phyloP scores from a whole-genome alignment of 2,888 invertebrate genomes.

The Dermolepida albohirtum region DNA sequence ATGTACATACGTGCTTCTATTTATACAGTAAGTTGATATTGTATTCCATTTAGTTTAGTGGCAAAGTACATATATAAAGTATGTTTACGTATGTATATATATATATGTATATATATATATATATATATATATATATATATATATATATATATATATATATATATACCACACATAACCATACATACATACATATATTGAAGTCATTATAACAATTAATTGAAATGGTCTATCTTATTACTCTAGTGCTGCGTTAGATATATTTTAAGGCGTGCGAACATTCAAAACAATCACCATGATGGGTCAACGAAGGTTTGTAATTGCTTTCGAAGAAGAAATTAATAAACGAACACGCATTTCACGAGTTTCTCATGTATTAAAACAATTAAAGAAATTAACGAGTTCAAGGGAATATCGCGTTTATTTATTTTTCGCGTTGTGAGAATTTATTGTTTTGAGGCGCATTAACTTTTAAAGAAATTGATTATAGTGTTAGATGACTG shows the following conservation, averaged over 20 bases:
- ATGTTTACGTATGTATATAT: constrained; percentile 3
- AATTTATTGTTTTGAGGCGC: background rate
- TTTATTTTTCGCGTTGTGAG: background rate
- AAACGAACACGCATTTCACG: background rate
- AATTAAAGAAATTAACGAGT: constrained; percentile 15
- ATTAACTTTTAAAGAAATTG: background rate
- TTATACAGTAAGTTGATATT: constrained; percentile 19
- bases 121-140: constrained; percentile 23
- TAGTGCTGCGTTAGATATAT: no score
- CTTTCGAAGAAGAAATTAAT: no score
- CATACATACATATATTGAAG: no score
- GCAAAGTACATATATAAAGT: constrained; percentile 11
- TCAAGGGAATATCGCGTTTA: background rate
- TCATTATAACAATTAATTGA: no score
- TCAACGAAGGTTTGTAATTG: no score
- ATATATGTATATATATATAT: no score
- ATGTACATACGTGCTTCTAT: background rate
- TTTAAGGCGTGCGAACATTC: no score
- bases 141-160: background rate
- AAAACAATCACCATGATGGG: no score
- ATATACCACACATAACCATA: no score
- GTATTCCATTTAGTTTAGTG: constrained; percentile 31
- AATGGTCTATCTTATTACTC: no score
- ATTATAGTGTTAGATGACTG: background rate
- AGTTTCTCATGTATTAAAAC: constrained; percentile 12